Evolutionary conservation across 2,797 vertebrate species (phyloP), one percentile per base, ranked within the genome.

Genomic region (Gobionotothen gibberifrons): DNA sequence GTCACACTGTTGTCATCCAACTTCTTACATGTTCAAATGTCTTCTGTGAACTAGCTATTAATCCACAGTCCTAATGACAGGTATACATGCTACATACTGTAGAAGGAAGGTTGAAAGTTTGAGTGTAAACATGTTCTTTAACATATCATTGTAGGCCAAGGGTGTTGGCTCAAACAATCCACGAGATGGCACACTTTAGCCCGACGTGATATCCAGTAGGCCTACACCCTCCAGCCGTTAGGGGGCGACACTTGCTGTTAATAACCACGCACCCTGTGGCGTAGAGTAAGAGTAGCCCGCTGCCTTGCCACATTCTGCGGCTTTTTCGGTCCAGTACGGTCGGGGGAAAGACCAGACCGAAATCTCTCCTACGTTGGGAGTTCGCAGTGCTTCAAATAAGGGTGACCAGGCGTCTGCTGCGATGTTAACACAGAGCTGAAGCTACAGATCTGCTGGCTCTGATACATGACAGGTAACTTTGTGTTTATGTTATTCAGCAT

Each of bases 401-500:
- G 52, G 68, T 69, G 71, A 81, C 53, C 56, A 67, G 61, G 26
- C 64, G 29, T 81, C 40, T 82, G 81, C 73, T 82, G 88, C 82
- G 22, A 93, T 93, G 93, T 77, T 68, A 58, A 81, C 44, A 40
- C 74, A 42, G 69, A 85, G 87, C 82, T 93, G 85, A 92, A 85
- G 47, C 43, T 8, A 65, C 54, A 60, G 2, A 65, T 70, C 70
- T 52, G 32, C 57, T 11, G 69, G 32, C 81, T 84, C 62, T 72
- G 63, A 36, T 84, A 78, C 69, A 85, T 85, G 88, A 91, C 88
- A 89, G 89, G 92, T 93, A 89, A 83, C 85, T 87, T 58, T 32
- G 6, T 22, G 1, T 43, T 5, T 32, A 29, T 32, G 8, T 52
- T 63, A 40, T 21, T 53, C 26, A 17, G 48, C 49, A n/a, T 32